phyloP scores from a whole-genome alignment of 2,888 invertebrate species.

The Bursaphelenchus okinawaensis region DNA sequence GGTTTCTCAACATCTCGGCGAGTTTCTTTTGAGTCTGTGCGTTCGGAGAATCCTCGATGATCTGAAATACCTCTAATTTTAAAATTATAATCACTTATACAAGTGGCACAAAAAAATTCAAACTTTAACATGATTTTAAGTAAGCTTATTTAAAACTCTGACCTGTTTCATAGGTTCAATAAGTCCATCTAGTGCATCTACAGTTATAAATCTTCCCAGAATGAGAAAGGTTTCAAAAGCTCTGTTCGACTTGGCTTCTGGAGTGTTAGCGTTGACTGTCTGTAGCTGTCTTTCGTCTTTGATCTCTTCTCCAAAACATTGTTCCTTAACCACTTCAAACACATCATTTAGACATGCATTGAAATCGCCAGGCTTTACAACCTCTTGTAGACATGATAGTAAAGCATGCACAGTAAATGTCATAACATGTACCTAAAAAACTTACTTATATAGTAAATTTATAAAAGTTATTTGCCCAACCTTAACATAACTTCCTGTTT shows the following conservation, averaged over 20 bases:
- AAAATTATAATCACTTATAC: neutral
- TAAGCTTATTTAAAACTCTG: too few species aligned
- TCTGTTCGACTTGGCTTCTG: conserved; percentile 67
- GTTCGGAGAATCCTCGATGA: conserved; percentile 69
- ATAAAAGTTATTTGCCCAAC: conserved; percentile 84
- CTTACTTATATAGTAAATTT: conserved; percentile 66
- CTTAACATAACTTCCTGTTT: conserved; percentile 66
- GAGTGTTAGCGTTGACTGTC: conserved; percentile 71
- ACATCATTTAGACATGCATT: conserved; percentile 73
- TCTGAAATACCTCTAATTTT: conserved; percentile 22
- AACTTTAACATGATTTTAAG: too few species aligned
- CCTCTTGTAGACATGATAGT: conserved; percentile 64
- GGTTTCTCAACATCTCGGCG: conserved; percentile 61
- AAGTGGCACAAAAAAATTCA: too few species aligned
- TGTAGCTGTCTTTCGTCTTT: conserved; percentile 86
- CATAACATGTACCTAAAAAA: conserved; percentile 72
- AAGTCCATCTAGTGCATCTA: conserved; percentile 62
- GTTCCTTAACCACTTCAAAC: conserved; percentile 64
- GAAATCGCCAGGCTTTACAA: conserved; percentile 74
- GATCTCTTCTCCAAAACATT: conserved; percentile 74
- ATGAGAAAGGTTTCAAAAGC: conserved; percentile 61
- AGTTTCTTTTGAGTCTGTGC: conserved; percentile 70
- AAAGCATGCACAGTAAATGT: conserved; percentile 81
- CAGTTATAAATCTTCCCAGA: conserved; percentile 25
- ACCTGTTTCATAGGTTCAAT: conserved; percentile 77